Evolutionary conservation across 2,113 vertebrate genomes (phyloP).

Genomic region (Lagopus leucura): DNA sequence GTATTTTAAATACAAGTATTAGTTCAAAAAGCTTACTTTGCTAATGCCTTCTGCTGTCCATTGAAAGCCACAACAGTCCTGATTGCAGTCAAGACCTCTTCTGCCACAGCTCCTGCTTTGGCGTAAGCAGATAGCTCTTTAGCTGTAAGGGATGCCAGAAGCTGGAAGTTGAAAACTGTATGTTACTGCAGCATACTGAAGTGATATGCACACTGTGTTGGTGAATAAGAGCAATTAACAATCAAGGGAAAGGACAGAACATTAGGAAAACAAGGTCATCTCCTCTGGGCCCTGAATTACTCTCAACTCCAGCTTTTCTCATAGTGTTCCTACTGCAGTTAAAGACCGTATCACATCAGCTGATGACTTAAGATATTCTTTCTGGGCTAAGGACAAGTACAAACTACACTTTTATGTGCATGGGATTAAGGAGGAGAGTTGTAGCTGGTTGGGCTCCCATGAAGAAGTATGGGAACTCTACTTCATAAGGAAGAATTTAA

Average conservation of each 20-base stretch:
- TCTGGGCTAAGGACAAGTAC: background rate
- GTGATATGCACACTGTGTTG: rapidly evolving
- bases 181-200: background rate
- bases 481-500: background rate
- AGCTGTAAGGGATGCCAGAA: slow-evolving; percentile 64
- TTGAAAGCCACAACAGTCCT: slow-evolving; percentile 77
- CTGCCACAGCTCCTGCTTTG: slow-evolving; percentile 74
- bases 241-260: background rate
- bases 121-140: slow-evolving; percentile 72
- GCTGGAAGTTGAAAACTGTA: slow-evolving; percentile 22
- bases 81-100: slow-evolving; percentile 71
- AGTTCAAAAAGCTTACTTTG: slow-evolving; percentile 43
- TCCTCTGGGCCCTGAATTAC: background rate
- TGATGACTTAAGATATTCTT: background rate
- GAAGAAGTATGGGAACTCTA: background rate
- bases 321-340: background rate
- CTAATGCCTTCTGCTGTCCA: slow-evolving; percentile 72
- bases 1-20: background rate
- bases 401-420: background rate
- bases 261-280: background rate
- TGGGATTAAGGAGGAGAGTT: background rate
- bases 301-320: background rate
- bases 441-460: background rate
- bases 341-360: background rate
- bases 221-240: background rate